These are phyloP conservation scores for Cerastis rubricosa DNA, from an alignment of 2,888 invertebrate species.

Conservation along the genomic window DNA sequence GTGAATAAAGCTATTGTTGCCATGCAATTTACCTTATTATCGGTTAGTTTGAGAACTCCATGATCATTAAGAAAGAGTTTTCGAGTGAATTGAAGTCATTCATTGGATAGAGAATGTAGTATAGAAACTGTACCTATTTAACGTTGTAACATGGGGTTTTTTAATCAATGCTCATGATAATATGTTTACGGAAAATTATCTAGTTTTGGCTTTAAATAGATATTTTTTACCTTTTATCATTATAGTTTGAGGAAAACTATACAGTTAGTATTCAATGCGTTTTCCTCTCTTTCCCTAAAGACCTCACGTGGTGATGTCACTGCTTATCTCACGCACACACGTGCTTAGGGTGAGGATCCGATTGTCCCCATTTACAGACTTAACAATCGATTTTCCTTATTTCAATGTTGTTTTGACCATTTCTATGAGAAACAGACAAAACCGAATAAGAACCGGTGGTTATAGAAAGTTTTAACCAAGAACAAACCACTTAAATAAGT, in stretches of 20 bases:
- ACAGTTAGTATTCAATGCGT: slow-evolving; percentile 2
- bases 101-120: slow-evolving; percentile 7
- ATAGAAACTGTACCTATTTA: not conserved
- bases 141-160: not conserved
- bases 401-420: not conserved
- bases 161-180: not conserved
- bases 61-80: slow-evolving; percentile 37
- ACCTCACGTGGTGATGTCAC: slow-evolving; percentile 30
- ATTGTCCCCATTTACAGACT: slow-evolving; percentile 12
- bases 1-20: slow-evolving; percentile 61
- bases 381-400: slow-evolving; percentile 44
- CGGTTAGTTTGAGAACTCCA: slow-evolving; percentile 31
- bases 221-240: not conserved
- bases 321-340: slow-evolving; percentile 20
- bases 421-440: not conserved
- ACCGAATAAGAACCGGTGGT: not conserved
- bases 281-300: slow-evolving; percentile 27
- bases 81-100: not conserved
- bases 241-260: slow-evolving; percentile 27
- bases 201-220: not conserved
- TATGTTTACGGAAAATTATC: not conserved
- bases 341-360: slow-evolving; percentile 42
- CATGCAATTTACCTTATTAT: slow-evolving; percentile 52
- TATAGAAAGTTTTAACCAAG: not conserved
- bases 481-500: not conserved